phyloP scores from a whole-genome alignment of 2,888 invertebrate species.

The Thelaira solivaga region DNA sequence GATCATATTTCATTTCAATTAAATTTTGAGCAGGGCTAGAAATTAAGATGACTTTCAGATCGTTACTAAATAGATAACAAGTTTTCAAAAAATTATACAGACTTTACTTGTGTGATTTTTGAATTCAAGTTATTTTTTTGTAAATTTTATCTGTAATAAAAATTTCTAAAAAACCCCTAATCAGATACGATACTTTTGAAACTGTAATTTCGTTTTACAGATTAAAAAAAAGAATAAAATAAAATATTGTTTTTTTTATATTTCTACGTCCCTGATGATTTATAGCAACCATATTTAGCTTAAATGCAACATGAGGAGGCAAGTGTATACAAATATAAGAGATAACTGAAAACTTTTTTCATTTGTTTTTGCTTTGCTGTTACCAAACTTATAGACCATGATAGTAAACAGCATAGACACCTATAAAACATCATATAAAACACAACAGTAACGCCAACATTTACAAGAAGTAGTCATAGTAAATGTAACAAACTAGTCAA shows the following conservation, averaged over 20 bases:
- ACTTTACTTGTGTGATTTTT: too few species aligned
- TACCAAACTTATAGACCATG: slow-evolving; percentile 53
- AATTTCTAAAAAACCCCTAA: neutral
- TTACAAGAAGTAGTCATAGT: slow-evolving; percentile 27
- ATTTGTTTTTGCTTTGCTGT: slow-evolving; percentile 6
- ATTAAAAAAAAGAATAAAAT: neutral
- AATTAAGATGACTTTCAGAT: too few species aligned
- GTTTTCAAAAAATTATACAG: too few species aligned
- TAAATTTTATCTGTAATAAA: neutral
- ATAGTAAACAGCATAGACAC: slow-evolving; percentile 47
- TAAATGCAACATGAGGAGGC: slow-evolving; percentile 45
- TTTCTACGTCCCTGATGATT: slow-evolving; percentile 53
- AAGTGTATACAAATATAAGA: slow-evolving; percentile 49
- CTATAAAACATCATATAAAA: slow-evolving; percentile 49
- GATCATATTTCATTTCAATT: too few species aligned
- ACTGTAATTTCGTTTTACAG: slow-evolving; percentile 10
- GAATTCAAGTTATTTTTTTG: too few species aligned
- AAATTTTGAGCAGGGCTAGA: too few species aligned
- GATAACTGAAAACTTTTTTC: slow-evolving; percentile 39
- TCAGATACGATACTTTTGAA: neutral
- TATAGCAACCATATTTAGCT: slow-evolving; percentile 33
- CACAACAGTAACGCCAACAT: slow-evolving; percentile 44
- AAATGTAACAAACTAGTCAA: slow-evolving; percentile 30
- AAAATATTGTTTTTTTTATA: too few species aligned
- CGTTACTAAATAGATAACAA: too few species aligned